A percentile compares a stretch with the other conserved stretches of the same genome.
These are phyloP conservation scores for Corvus moneduloides DNA, from an alignment of 2,113 vertebrate genomes.

Conservation along the genomic window DNA sequence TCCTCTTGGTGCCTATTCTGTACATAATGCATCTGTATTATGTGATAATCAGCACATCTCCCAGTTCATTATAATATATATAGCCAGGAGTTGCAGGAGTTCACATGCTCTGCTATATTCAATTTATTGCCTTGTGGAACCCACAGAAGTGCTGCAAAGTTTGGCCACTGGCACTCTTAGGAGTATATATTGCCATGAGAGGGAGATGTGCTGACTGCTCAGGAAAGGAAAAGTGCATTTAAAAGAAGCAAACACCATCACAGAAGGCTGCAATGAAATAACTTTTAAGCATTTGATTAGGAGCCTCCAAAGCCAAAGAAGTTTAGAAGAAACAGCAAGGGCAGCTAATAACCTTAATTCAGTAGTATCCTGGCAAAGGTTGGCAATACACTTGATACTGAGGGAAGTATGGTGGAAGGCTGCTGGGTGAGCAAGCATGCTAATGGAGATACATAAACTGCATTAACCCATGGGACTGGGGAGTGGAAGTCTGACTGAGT, in stretches of 20 bases:
- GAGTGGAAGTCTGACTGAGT: not conserved
- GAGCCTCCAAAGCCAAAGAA: slow-evolving; percentile 16
- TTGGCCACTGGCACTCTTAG: slow-evolving; percentile 25
- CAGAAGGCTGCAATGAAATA: slow-evolving; percentile 55
- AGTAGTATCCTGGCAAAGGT: not conserved
- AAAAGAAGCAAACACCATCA: slow-evolving; percentile 16
- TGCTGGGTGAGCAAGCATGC: slow-evolving; percentile 19
- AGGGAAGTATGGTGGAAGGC: not conserved
- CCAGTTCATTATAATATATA: slow-evolving; percentile 37
- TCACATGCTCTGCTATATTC: slow-evolving; percentile 44
- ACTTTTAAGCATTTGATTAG: slow-evolving; percentile 39
- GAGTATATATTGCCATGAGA: slow-evolving; percentile 9
- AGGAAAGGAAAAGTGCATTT: slow-evolving; percentile 38
- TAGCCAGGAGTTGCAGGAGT: not conserved
- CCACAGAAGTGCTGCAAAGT: slow-evolving; percentile 47
- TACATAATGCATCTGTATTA: slow-evolving; percentile 58
- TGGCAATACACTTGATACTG: not conserved
- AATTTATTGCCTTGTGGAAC: slow-evolving; percentile 47
- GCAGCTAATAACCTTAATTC: slow-evolving; percentile 33
- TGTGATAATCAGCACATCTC: slow-evolving; percentile 70
- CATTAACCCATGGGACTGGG: not conserved
- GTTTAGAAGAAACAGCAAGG: not conserved
- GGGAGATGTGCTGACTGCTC: slow-evolving; percentile 57
- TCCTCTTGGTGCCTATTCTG: slow-evolving; percentile 54
- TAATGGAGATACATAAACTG: slow-evolving; percentile 37